These are phyloP conservation scores for Gonioctena quinquepunctata DNA, from an alignment of 1,140 invertebrate species.

Conservation along the genomic window DNA sequence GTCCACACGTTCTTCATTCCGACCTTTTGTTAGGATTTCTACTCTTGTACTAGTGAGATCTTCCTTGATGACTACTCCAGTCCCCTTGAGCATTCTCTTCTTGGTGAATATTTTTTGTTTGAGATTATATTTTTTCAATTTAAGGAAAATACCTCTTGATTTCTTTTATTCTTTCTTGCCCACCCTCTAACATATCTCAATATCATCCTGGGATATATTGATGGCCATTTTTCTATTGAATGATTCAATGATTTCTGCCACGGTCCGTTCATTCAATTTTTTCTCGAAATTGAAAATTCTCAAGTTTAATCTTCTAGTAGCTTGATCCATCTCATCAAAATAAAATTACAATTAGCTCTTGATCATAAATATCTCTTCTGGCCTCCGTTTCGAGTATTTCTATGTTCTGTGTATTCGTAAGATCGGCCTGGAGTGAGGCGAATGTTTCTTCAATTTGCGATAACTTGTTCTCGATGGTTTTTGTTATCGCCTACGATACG, in stretches of 20 bases:
- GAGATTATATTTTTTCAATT: constrained; percentile 2
- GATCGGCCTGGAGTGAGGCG: background rate
- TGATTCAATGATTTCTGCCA: constrained; percentile 7
- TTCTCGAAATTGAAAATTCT: no score
- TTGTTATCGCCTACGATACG: constrained; percentile 12
- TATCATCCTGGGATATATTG: constrained; percentile 11
- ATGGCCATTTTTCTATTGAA: constrained; percentile 15
- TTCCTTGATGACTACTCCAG: constrained; percentile 12
- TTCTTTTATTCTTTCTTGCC: constrained; percentile 5
- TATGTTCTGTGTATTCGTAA: constrained; percentile 7
- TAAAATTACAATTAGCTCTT: constrained; percentile 1
- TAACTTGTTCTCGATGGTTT: constrained; percentile 12
- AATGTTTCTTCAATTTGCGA: constrained; percentile 4
- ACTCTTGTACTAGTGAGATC: constrained; percentile 9
- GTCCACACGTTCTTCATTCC: constrained; percentile 13
- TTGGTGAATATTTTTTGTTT: constrained; percentile 9
- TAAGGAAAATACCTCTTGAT: constrained; percentile 9
- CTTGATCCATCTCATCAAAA: constrained; percentile 8
- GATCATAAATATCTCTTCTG: background rate
- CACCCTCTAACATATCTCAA: constrained; percentile 16
- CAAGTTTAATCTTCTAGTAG: no score
- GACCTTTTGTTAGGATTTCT: background rate
- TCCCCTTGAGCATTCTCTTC: constrained; percentile 13
- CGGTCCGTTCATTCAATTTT: no score
- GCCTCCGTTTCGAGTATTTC: constrained; percentile 1